These are phyloP conservation scores for Acanthopagrus latus DNA, from an alignment of 2,797 vertebrate species.

Conservation along the genomic window DNA sequence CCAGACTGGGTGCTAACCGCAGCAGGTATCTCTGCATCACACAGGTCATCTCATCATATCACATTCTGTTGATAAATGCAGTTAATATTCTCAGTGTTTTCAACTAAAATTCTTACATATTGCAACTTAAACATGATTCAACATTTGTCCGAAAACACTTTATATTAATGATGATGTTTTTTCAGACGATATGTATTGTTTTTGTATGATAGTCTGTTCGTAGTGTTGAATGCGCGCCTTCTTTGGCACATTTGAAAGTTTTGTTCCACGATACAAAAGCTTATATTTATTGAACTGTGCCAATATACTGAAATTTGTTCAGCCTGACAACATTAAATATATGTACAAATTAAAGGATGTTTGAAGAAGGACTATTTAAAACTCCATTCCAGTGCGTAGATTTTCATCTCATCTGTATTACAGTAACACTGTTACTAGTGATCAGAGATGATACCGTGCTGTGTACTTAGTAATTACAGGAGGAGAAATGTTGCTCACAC, in stretches of 20 bases:
- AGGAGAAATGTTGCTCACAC: slow-evolving; percentile 8
- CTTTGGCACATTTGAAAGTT: slow-evolving; percentile 25
- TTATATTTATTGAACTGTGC: background rate
- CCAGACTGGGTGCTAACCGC: no score
- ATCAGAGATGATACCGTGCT: slow-evolving; percentile 23
- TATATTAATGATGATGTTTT: background rate
- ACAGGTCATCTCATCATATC: no score
- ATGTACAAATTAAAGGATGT: slow-evolving; percentile 20
- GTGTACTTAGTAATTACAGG: slow-evolving; percentile 19
- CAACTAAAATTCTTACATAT: no score
- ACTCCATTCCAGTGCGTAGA: slow-evolving; percentile 11
- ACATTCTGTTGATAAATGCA: no score
- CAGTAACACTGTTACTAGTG: slow-evolving; percentile 22
- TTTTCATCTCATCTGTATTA: slow-evolving; percentile 22
- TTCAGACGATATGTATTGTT: slow-evolving; percentile 3
- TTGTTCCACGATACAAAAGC: background rate
- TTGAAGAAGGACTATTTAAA: slow-evolving; percentile 12
- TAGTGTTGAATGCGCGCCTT: slow-evolving; percentile 2
- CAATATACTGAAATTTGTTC: background rate
- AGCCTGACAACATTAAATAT: slow-evolving; percentile 6
- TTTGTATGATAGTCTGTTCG: slow-evolving; percentile 7
- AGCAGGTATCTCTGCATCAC: no score
- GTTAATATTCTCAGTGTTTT: no score
- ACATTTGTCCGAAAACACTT: slow-evolving; percentile 33
- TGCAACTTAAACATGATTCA: background rate